Conservation (phyloP, 1,140 invertebrate genomes). For the Monomorium pharaonis region DNA sequence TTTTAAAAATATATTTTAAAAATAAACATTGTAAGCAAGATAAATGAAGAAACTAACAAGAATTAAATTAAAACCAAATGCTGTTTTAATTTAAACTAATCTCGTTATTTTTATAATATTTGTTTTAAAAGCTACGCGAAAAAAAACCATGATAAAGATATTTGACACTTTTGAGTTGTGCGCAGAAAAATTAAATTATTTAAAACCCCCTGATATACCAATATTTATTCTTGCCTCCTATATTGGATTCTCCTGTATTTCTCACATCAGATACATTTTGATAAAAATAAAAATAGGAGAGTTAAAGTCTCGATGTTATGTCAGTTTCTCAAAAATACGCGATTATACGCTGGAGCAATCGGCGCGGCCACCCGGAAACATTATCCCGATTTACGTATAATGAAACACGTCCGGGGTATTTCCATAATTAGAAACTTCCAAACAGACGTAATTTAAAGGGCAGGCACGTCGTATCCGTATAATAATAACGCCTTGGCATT, state of each 20-base stretch:
- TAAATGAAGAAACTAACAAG: no score
- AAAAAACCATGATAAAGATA: background rate
- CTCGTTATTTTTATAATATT: background rate
- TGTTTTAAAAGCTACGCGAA: conserved; percentile 36
- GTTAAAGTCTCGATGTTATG: conserved; percentile 64
- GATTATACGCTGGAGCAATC: conserved; percentile 55
- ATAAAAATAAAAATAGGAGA: no score
- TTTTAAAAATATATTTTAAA: no score
- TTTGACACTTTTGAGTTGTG: no score
- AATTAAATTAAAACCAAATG: no score
- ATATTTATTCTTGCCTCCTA: no score
- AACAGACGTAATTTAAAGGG: background rate
- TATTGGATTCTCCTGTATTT: no score
- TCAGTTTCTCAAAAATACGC: conserved; percentile 56
- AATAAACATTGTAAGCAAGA: no score
- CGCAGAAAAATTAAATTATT: no score
- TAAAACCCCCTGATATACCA: no score
- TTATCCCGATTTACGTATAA: conserved; percentile 28
- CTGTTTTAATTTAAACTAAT: conserved; percentile 1
- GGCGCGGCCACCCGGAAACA: background rate
- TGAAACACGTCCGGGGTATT: conserved; percentile 28
- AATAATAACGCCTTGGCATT: background rate
- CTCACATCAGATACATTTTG: no score
- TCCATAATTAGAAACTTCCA: conserved; percentile 35
- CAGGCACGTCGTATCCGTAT: background rate